Conservation (phyloP, 2,113 vertebrate genomes). For the Camelus bactrianus region DNA sequence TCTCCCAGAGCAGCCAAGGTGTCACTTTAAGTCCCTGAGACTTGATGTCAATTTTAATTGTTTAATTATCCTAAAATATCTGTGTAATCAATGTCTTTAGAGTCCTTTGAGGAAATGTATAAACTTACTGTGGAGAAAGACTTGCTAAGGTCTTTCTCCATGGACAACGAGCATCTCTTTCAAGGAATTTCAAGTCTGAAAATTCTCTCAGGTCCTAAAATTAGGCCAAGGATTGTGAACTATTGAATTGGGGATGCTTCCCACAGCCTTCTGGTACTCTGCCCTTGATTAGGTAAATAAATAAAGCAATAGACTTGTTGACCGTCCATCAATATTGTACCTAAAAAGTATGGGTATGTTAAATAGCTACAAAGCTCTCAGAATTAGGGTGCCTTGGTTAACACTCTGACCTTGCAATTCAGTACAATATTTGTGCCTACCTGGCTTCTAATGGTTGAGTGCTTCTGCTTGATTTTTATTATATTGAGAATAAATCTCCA, state of each 20-base stretch:
- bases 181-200: neutral
- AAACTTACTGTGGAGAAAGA: neutral
- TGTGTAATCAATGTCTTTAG: neutral
- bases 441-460: neutral
- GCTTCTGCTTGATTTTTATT: neutral
- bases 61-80: neutral
- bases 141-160: neutral
- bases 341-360: neutral
- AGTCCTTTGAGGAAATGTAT: neutral
- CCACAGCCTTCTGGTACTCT: neutral
- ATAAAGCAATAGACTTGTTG: neutral
- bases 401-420: neutral
- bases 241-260: neutral
- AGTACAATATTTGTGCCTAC: neutral
- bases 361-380: neutral
- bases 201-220: neutral
- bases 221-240: neutral
- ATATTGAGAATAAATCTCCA: neutral
- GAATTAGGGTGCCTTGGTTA: neutral
- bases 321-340: neutral
- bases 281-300: neutral
- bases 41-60: neutral
- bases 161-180: neutral
- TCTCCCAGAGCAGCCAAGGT: neutral
- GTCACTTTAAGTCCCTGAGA: neutral